Evolutionary conservation across 2,888 invertebrate genomes (phyloP), one percentile per base, ranked within the genome.

Genomic region (Conus canariensis): DNA sequence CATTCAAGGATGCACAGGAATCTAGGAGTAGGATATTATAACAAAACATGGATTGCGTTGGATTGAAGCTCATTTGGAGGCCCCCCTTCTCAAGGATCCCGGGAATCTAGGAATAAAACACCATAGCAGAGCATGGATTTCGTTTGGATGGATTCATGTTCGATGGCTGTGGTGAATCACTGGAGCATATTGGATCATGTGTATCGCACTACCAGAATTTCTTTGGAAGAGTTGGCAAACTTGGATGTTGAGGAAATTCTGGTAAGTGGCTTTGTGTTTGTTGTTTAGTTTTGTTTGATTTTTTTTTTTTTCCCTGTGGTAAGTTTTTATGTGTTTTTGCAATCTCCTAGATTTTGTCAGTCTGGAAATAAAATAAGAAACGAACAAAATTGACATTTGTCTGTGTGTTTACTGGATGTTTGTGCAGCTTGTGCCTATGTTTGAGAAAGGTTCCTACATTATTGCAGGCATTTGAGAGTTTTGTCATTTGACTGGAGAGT

Each of bases 181-280:
- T 5, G 59, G 59, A 30, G 45, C 22, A 67, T 8, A 45, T 30
- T 86, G 30, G 45, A 86, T 67, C 45, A 12, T n/a, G 60, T 30
- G 30, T 16, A 9, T 86, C 2, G 19, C 86, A 86, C 22, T 64
- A 30, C 64, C 30, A 67, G 86, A 67, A 67, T 86, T 86, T 86
- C 86, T 86, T 86, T 30, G 86, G 86, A 86, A 60, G 86, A 86
- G 67, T 10, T 25, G 25, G 12, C 25, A 45, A 10, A 60, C 85
- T 64, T 86, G 86, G 30, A 85, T 25, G 58, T 25, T 25, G 25
- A 85, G 85, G 85, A 86, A 86, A 86, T 67, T 86, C 67, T 64
- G 86, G 86, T 86, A 86, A 86, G 86, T 86, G 60, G n/a, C 60
- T 60, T 60, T 58, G 58, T 80, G 45, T 80, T 82, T 14, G 10